Base-by-base conservation (phyloP, 1,140 invertebrate species). In the Nephotettix cincticeps region DNA sequence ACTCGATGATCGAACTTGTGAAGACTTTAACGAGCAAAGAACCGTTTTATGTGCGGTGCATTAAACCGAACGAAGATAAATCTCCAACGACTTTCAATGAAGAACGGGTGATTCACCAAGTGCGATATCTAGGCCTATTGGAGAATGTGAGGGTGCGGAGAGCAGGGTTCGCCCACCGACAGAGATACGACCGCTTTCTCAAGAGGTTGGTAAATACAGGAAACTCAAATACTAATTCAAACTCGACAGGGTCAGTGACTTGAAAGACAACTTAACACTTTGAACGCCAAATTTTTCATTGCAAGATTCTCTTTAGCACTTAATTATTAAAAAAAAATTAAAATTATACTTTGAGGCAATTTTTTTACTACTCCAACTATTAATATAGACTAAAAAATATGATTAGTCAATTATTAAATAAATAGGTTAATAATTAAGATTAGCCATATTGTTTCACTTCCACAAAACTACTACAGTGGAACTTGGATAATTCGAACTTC, bases 61-160 rank as follows among this genome's bases (percentile, higher is more conserved):
- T 97, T 73, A 99, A 99, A 80, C 96, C 96, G 13, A 98, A 98
- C 80, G 94, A 97, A 76, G 86, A 92, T 9, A 98, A 98, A 83
- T 91, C 93, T 58, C 89, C 96, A 0, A 86, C 86, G 68, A 81
- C 88, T 29, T 94, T 96, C 81, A 91, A 97, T 77, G 82, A 89
- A 74, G 84, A 89, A 76, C 83, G 95, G 78, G 92, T 97, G 0
- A 84, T 88, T 71, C 96, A 98, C 85, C 96, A 99, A 84, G 92
- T 95, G 17, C 85, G 89, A 70, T 98, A 98, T 81, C 83, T 98
- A 21, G 95, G 95, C 1, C 83, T 98, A 1, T 84, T 98, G 30
- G 96, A 98, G 83, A 98, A 98, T 84, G 93, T 98, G 51, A 85
- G 95, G 67, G 96, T 98, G 1, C 87, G 96, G 54, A 86, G 96